A percentile compares a stretch with the other conserved stretches of the same genome.
phyloP scores from a whole-genome alignment of 2,888 invertebrate species.

The Acholoe squamosa region DNA sequence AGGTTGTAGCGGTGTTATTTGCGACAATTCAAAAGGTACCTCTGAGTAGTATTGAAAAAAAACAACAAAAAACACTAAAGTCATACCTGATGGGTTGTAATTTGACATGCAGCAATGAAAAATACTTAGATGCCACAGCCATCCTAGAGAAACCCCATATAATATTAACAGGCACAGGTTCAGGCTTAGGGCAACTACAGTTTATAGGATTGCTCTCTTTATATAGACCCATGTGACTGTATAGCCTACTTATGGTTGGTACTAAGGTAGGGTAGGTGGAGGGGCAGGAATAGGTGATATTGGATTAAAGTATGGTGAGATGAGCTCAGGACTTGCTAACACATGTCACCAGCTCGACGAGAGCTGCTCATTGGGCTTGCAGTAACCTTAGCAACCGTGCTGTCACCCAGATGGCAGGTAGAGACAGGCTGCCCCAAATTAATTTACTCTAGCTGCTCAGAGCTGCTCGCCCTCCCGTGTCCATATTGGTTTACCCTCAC shows the following conservation, averaged over 20 bases:
- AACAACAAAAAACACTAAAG: too few species aligned
- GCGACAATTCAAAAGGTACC: too few species aligned
- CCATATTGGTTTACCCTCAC: constrained; percentile 35
- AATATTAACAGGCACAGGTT: too few species aligned
- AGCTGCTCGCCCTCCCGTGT: not conserved
- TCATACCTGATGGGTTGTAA: too few species aligned
- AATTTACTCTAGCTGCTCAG: not conserved
- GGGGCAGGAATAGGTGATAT: not conserved
- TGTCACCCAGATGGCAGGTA: constrained; percentile 46
- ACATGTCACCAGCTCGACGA: not conserved
- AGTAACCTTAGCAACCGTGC: constrained; percentile 53
- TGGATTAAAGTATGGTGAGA: constrained; percentile 37
- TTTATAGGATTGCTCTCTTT: too few species aligned
- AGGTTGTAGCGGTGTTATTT: too few species aligned
- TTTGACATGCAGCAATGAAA: too few species aligned
- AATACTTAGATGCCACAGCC: too few species aligned
- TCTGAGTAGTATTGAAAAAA: too few species aligned
- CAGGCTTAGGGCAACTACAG: too few species aligned
- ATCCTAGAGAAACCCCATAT: too few species aligned
- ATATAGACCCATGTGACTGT: not conserved
- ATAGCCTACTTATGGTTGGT: too few species aligned
- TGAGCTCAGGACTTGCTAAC: constrained; percentile 30
- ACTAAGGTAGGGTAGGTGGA: not conserved
- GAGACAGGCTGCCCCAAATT: constrained; percentile 20
- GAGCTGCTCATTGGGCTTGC: not conserved